phyloP scores from a whole-genome alignment of 2,113 vertebrate genomes.

The Elephas maximus region DNA sequence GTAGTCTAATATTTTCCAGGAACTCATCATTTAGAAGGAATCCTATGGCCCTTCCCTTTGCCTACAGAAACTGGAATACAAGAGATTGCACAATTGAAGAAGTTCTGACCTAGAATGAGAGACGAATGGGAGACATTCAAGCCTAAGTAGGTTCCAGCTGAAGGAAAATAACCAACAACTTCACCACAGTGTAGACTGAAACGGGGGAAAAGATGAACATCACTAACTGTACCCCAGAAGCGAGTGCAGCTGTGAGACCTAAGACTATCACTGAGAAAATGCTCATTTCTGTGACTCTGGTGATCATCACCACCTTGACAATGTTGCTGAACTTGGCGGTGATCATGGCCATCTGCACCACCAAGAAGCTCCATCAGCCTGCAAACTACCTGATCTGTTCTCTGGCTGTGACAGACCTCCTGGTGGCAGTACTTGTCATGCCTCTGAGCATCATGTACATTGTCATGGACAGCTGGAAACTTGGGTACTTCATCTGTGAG shows the following conservation, averaged over 20 bases:
- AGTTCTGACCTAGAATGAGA: slow-evolving; percentile 58
- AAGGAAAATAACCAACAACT: slow-evolving; percentile 57
- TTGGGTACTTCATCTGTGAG: slow-evolving; percentile 94
- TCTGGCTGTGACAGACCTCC: slow-evolving; percentile 94
- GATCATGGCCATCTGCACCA: slow-evolving; percentile 93
- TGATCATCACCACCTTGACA: slow-evolving; percentile 91
- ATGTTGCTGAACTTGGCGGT: slow-evolving; percentile 92
- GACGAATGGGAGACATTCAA: slow-evolving; percentile 72
- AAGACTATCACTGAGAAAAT: slow-evolving; percentile 91
- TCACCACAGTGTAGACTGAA: slow-evolving; percentile 65
- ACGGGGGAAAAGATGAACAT: slow-evolving; percentile 87
- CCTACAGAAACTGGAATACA: slow-evolving; percentile 67
- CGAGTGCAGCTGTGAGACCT: slow-evolving; percentile 81
- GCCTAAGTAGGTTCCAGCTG: slow-evolving; percentile 45
- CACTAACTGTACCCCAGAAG: slow-evolving; percentile 91
- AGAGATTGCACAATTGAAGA: slow-evolving; percentile 11
- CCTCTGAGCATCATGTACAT: slow-evolving; percentile 95
- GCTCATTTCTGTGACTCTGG: slow-evolving; percentile 89
- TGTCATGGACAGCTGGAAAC: slow-evolving; percentile 91
- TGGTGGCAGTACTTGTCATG: slow-evolving; percentile 95
- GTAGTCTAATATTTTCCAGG: slow-evolving; percentile 82
- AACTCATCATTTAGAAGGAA: slow-evolving; percentile 72
- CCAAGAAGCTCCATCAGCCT: slow-evolving; percentile 94
- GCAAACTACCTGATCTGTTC: slow-evolving; percentile 97
- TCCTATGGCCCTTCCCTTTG: slow-evolving; percentile 47